Percentiles rank a stretch among this genome's conserved stretches.
phyloP scores from a whole-genome alignment of 1,140 invertebrate species.

The Anastrepha obliqua region DNA sequence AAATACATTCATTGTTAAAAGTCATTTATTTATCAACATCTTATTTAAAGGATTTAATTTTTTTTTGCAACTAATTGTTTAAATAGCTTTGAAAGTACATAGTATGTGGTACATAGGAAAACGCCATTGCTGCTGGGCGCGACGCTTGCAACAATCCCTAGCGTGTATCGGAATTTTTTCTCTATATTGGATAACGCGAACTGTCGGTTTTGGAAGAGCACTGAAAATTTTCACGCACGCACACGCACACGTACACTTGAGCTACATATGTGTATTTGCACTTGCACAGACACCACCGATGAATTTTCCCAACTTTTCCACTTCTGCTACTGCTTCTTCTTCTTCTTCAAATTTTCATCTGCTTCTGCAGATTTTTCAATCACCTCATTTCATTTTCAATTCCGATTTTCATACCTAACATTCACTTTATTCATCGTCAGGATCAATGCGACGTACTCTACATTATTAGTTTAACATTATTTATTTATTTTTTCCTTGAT shows the following conservation, averaged over 20 bases:
- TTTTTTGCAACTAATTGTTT: too few relatives aligned
- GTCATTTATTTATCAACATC: too few relatives aligned
- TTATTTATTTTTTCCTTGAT: slow-evolving; percentile 37
- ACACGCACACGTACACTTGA: slow-evolving; percentile 7
- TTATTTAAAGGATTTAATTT: too few relatives aligned
- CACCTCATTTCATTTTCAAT: background rate
- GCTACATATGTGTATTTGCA: slow-evolving; percentile 2
- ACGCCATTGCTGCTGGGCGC: slow-evolving; percentile 23
- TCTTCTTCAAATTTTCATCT: slow-evolving; percentile 42
- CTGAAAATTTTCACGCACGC: slow-evolving; percentile 47
- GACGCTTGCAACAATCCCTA: slow-evolving; percentile 28
- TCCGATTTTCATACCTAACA: background rate
- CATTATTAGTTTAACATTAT: slow-evolving; percentile 19
- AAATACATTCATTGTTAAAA: too few relatives aligned
- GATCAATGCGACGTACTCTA: background rate
- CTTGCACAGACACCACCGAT: slow-evolving; percentile 26
- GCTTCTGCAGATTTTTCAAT: slow-evolving; percentile 47
- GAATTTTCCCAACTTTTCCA: slow-evolving; percentile 43
- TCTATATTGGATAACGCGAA: slow-evolving; percentile 50
- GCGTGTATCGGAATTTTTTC: slow-evolving; percentile 48
- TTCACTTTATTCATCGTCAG: background rate
- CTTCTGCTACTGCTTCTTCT: slow-evolving; percentile 41
- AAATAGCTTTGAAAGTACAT: too few relatives aligned
- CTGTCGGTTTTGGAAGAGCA: slow-evolving; percentile 25
- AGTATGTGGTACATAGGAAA: background rate